Evolutionary conservation across 2,113 vertebrate genomes (phyloP).

Genomic region (Regulus satrapa): DNA sequence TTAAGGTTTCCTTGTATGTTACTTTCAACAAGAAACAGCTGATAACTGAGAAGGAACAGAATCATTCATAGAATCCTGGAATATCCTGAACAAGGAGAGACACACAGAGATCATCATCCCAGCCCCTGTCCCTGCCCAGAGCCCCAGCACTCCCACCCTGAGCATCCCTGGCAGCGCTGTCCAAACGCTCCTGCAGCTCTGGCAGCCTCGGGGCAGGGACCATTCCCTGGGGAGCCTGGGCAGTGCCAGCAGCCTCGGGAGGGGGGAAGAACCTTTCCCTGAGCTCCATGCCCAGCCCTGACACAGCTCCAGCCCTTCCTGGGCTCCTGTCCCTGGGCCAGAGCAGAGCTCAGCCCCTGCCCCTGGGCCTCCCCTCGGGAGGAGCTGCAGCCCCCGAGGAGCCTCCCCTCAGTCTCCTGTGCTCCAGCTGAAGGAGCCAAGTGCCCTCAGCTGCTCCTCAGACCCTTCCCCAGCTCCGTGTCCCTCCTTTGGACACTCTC

Average conservation of each 20-base stretch:
- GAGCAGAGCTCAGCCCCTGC: background rate
- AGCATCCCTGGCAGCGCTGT: background rate
- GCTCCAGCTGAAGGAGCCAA: background rate
- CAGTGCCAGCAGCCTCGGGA: background rate
- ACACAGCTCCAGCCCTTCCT: background rate
- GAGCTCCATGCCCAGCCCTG: background rate
- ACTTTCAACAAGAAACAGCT: background rate
- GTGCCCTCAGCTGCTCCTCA: background rate
- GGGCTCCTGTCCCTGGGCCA: background rate
- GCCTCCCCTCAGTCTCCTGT: background rate
- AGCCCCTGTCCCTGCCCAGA: background rate
- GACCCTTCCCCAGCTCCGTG: background rate
- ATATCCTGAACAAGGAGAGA: background rate
- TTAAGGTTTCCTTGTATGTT: background rate
- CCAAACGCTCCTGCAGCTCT: background rate
- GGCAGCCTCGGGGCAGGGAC: background rate
- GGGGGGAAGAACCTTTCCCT: background rate
- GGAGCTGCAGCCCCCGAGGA: background rate
- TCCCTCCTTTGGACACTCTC: background rate
- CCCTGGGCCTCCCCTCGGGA: background rate
- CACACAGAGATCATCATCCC: fast-evolving
- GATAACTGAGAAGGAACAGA: background rate
- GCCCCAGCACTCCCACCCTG: background rate
- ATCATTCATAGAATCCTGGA: background rate
- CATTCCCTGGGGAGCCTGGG: background rate